Conservation (phyloP, 2,797 vertebrate species). For the Darevskia nairensis region DNA sequence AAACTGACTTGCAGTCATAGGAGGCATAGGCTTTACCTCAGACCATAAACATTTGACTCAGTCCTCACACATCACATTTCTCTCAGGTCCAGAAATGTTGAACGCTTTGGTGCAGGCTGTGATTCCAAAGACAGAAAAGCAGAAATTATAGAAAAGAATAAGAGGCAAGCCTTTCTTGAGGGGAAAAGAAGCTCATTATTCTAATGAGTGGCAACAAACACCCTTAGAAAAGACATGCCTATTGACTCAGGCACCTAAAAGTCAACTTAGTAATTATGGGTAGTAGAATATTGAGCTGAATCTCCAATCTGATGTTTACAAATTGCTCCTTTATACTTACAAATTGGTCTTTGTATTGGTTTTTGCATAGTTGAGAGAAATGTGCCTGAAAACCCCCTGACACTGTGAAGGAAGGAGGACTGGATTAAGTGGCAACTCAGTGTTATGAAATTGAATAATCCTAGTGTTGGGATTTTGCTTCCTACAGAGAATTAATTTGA, state of each 20-base stretch:
- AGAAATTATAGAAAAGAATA: conserved; percentile 34
- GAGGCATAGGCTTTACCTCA: background rate
- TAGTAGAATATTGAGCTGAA: background rate
- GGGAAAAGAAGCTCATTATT: conserved; percentile 48
- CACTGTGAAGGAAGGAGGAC: background rate
- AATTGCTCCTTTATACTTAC: background rate
- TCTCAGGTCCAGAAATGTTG: background rate
- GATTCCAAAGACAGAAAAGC: conserved; percentile 34
- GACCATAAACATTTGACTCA: background rate
- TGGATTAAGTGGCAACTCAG: rapidly evolving
- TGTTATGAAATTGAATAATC: background rate
- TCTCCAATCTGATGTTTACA: background rate
- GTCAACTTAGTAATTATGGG: background rate
- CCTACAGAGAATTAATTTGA: background rate
- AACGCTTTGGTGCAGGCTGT: background rate
- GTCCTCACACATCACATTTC: background rate
- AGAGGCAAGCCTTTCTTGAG: conserved; percentile 22
- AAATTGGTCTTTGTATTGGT: rapidly evolving
- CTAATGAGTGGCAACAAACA: conserved; percentile 34
- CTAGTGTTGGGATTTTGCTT: background rate
- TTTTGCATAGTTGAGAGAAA: rapidly evolving
- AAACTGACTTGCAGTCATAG: background rate
- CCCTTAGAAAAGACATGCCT: conserved; percentile 21
- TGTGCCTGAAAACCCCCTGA: rapidly evolving
- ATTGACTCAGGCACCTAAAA: conserved; percentile 37